phyloP scores from a whole-genome alignment of 2,888 invertebrate genomes.

The Linnaemya vulpina region DNA sequence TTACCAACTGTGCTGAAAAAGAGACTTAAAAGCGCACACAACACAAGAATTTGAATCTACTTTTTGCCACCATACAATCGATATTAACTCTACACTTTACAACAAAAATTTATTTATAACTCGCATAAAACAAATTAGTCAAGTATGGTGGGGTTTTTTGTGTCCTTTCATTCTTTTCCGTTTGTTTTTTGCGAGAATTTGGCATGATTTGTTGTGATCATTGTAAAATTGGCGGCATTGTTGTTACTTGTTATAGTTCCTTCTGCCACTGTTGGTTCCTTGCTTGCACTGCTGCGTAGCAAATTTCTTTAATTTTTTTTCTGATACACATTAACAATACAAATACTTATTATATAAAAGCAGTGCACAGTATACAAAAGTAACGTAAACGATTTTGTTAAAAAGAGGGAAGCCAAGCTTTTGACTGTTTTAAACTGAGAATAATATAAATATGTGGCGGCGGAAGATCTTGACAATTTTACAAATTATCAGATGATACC shows the following conservation, averaged over 20 bases:
- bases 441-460: constrained; percentile 62
- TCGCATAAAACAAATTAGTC: constrained; percentile 65
- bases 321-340: constrained; percentile 63
- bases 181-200: constrained; percentile 28
- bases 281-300: constrained; percentile 57
- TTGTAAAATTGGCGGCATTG: constrained; percentile 68
- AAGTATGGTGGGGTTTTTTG: constrained; percentile 53
- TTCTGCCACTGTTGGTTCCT: constrained; percentile 37
- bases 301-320: constrained; percentile 70
- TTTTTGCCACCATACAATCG: constrained; percentile 60
- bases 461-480: constrained; percentile 72
- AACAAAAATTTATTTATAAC: constrained; percentile 45
- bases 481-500: constrained; percentile 72
- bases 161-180: constrained; percentile 2
- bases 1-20: constrained; percentile 68
- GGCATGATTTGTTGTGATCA: constrained; percentile 72
- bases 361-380: neutral
- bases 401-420: constrained; percentile 32
- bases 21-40: constrained; percentile 27
- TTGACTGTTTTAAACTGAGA: constrained; percentile 15
- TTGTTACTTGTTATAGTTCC: constrained; percentile 50
- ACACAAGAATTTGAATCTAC: constrained; percentile 59
- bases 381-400: constrained; percentile 19
- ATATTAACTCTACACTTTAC: constrained; percentile 48
- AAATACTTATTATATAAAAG: constrained; percentile 41